A percentile compares a stretch with the other conserved stretches of the same genome.
These are phyloP conservation scores for Didymodactylos carnosus DNA, from an alignment of 2,888 invertebrate species.

Conservation along the genomic window DNA sequence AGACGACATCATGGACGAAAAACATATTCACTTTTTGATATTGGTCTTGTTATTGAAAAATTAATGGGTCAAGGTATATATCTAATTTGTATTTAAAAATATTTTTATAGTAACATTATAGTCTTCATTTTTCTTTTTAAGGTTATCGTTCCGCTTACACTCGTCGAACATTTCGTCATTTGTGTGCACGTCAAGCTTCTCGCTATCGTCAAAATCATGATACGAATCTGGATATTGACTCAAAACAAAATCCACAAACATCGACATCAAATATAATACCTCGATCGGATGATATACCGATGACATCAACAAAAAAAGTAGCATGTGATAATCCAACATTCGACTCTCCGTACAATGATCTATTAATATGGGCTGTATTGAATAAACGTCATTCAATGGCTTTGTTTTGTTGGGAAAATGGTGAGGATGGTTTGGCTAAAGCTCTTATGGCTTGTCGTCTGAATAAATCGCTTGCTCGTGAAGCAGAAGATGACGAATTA, in stretches of 20 bases:
- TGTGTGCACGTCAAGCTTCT: not conserved
- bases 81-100: no score
- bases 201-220: not conserved
- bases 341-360: slow-evolving; percentile 70
- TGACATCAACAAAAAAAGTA: not conserved
- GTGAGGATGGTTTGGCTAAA: slow-evolving; percentile 12
- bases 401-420: slow-evolving; percentile 90
- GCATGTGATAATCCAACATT: slow-evolving; percentile 18
- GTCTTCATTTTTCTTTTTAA: no score
- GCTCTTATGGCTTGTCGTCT: slow-evolving; percentile 45
- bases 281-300: not conserved
- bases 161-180: not conserved
- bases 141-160: not conserved
- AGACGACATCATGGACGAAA: slow-evolving; percentile 34
- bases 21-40: slow-evolving; percentile 57
- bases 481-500: slow-evolving; percentile 87
- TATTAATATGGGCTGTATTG: slow-evolving; percentile 78
- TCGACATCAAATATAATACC: not conserved
- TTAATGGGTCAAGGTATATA: slow-evolving; percentile 97
- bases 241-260: not conserved
- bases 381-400: slow-evolving; percentile 95
- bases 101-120: no score
- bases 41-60: slow-evolving; percentile 87
- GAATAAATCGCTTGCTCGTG: slow-evolving; percentile 89
- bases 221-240: not conserved